phyloP scores from a whole-genome alignment of 35 echinoderm and acorn worm genomes.

The Lytechinus pictus region DNA sequence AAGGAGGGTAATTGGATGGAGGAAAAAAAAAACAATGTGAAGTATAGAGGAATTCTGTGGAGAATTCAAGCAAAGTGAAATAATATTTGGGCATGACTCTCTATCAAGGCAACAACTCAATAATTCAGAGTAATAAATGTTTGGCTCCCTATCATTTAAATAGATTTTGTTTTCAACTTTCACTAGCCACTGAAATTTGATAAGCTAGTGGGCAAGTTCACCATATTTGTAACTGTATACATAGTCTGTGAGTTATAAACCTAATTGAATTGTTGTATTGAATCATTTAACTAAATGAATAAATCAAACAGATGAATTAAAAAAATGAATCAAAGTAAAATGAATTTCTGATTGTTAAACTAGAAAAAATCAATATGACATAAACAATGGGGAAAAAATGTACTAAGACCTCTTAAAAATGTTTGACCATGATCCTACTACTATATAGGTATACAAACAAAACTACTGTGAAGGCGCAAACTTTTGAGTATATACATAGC shows the following conservation, averaged over 20 bases:
- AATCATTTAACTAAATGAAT: no score
- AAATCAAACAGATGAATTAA: no score
- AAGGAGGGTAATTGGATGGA: conserved; percentile 26
- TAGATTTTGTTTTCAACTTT: background rate
- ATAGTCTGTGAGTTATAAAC: background rate
- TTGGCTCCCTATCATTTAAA: background rate
- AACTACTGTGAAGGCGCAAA: no score
- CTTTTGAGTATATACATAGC: no score
- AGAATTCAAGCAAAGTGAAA: background rate
- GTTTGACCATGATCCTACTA: no score
- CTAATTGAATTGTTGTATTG: no score
- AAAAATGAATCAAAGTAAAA: no score
- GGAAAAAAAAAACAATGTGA: background rate
- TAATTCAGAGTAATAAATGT: background rate
- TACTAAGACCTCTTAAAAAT: no score
- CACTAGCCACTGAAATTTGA: background rate
- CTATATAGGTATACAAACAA: no score
- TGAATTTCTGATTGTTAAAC: no score
- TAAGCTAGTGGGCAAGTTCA: background rate
- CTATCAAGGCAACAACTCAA: background rate
- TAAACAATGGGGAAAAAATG: no score
- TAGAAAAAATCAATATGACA: no score
- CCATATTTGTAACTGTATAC: background rate
- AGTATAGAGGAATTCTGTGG: background rate
- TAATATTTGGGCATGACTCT: background rate